phyloP scores from a whole-genome alignment of 2,797 vertebrate species.

The Aeoliscus strigatus region DNA sequence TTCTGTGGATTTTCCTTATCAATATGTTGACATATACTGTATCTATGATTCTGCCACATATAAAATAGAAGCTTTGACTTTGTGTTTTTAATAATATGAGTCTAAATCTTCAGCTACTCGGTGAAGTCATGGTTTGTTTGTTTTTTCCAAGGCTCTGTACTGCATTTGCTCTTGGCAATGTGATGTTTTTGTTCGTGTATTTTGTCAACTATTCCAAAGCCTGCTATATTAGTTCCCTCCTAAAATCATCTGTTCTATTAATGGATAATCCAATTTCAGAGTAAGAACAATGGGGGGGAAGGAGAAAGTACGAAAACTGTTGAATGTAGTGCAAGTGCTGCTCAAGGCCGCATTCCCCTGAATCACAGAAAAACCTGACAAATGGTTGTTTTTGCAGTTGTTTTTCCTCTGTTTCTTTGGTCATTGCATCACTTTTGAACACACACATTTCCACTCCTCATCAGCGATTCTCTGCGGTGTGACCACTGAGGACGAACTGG shows the following conservation, averaged over 20 bases:
- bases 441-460: slow-evolving; percentile 15
- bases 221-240: slow-evolving; percentile 23
- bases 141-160: neutral
- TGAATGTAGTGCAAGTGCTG: slow-evolving; percentile 20
- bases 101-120: no score
- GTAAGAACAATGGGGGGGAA: slow-evolving; percentile 9
- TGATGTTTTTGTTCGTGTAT: slow-evolving; percentile 50
- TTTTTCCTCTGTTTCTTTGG: no score
- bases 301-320: slow-evolving; percentile 9
- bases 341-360: slow-evolving; percentile 10
- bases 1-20: no score
- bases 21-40: no score
- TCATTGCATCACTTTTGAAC: neutral
- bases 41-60: no score
- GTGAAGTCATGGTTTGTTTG: no score
- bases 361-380: slow-evolving; percentile 11
- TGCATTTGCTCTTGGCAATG: slow-evolving; percentile 29
- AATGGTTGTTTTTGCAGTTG: slow-evolving; percentile 6
- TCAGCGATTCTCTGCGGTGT: slow-evolving; percentile 50
- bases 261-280: slow-evolving; percentile 37
- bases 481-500: slow-evolving; percentile 32
- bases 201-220: slow-evolving; percentile 43
- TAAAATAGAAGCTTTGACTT: no score
- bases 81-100: no score
- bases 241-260: slow-evolving; percentile 16